Base-by-base conservation (phyloP, 2,113 vertebrate genomes). In the Tauraco erythrolophus region DNA sequence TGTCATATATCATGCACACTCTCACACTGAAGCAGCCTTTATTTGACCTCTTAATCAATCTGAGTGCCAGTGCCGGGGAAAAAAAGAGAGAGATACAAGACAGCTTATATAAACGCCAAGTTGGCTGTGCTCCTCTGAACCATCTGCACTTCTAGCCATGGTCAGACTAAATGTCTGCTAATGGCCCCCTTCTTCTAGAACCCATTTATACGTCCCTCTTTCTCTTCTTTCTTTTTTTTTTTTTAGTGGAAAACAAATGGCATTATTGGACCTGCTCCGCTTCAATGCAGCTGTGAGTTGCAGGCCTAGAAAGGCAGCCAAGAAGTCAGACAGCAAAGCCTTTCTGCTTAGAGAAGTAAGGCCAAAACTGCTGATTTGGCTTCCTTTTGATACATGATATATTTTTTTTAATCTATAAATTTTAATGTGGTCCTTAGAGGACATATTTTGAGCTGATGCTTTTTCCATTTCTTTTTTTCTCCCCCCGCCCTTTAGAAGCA, bases 41-140 rank as follows among this genome's bases (percentile, higher is more conserved):
- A 94, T 97, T 97, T 98, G 98, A 98, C 98, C 98, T 98, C 97
- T 98, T 98, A 97, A 98, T 98, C 98, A 98, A 98, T 96, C 94
- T 70, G 60, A 96, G 92, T 97, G 94, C 95, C 94, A 86, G 91
- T 83, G 84, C 58, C 93, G 83, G 35, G 64, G 93, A 70, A 94
- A 94, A 97, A 97, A 91, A 88, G n/a, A 94, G 81, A 23, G 91
- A 98, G 97, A 97, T 97, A 90, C 37, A 72, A 51, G 93, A 97
- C 95, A 97, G 89, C 85, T 98, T 97, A 97, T 39, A 86, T 96
- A 97, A 98, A 96, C 16, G 77, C 95, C 96, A 98, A 97, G 92
- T 97, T 98, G 98, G 98, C 97, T 64, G 62, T 66, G 16, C 95
- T 98, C 97, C 98, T 96, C 96, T 94, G 91, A 97, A 97, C 98